phyloP scores from a whole-genome alignment of 2,113 vertebrate species.

The Erpornis zantholeuca region DNA sequence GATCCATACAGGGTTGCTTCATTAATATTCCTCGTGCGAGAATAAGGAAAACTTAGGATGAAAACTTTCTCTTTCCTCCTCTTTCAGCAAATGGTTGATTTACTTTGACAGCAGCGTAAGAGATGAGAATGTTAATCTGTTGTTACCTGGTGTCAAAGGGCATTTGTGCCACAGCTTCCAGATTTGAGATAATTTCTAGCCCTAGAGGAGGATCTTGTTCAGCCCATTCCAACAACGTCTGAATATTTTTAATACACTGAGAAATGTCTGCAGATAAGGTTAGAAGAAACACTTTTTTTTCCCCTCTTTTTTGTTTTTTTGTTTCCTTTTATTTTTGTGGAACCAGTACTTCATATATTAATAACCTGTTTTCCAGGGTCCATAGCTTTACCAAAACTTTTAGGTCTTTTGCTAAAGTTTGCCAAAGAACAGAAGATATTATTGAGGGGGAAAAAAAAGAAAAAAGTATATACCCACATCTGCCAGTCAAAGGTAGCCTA shows the following conservation, averaged over 20 bases:
- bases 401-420: neutral
- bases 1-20: neutral
- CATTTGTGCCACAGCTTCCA: neutral
- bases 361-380: neutral
- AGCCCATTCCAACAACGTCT: neutral
- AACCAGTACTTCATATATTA: neutral
- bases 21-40: neutral
- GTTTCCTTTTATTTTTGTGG: neutral
- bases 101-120: neutral
- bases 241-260: neutral
- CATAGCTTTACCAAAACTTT: neutral
- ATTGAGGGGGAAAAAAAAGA: neutral
- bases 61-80: neutral
- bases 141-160: neutral
- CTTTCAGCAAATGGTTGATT: neutral
- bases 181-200: neutral
- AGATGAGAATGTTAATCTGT: neutral
- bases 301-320: too few relatives aligned
- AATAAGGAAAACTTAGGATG: neutral
- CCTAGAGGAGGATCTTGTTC: neutral
- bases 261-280: neutral
- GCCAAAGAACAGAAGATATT: neutral
- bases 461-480: too few relatives aligned
- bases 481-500: neutral
- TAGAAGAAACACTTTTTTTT: fast-evolving